Evolutionary conservation across 2,797 vertebrate species (phyloP).

Genomic region (Schizothorax lantsangensis): DNA sequence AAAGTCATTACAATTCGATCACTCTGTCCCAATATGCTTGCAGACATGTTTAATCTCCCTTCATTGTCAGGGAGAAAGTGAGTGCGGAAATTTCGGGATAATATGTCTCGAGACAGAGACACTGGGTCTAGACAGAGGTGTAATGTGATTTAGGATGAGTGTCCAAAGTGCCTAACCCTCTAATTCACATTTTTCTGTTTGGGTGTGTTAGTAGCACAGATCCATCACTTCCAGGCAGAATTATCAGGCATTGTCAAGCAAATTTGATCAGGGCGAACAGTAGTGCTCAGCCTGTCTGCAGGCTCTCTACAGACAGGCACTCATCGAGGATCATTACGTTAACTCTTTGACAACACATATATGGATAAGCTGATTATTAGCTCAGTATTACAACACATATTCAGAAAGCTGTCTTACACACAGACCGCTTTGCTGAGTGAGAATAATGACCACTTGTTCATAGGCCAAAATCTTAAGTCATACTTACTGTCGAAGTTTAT

Average conservation of each 20-base stretch:
- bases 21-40: constrained; percentile 47
- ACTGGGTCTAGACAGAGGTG: constrained; percentile 65
- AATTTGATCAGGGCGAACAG: constrained; percentile 59
- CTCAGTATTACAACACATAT: constrained; percentile 44
- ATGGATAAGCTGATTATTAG: constrained; percentile 33
- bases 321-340: constrained; percentile 50
- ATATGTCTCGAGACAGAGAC: constrained; percentile 67
- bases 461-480: neutral
- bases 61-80: constrained; percentile 46
- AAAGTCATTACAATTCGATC: constrained; percentile 56
- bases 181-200: constrained; percentile 55
- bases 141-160: constrained; percentile 70
- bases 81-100: constrained; percentile 61
- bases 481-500: neutral
- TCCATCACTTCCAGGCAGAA: constrained; percentile 64
- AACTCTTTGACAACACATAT: constrained; percentile 48
- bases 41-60: constrained; percentile 59
- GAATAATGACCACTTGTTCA: constrained; percentile 23
- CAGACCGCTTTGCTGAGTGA: constrained; percentile 1
- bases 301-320: constrained; percentile 50
- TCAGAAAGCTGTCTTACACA: constrained; percentile 32
- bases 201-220: constrained; percentile 56
- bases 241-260: constrained; percentile 56
- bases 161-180: constrained; percentile 62
- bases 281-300: constrained; percentile 59